A percentile compares a stretch with the other conserved stretches of the same genome.
Conservation (phyloP, 2,797 vertebrate species). For the Anas flavirostris region DNA sequence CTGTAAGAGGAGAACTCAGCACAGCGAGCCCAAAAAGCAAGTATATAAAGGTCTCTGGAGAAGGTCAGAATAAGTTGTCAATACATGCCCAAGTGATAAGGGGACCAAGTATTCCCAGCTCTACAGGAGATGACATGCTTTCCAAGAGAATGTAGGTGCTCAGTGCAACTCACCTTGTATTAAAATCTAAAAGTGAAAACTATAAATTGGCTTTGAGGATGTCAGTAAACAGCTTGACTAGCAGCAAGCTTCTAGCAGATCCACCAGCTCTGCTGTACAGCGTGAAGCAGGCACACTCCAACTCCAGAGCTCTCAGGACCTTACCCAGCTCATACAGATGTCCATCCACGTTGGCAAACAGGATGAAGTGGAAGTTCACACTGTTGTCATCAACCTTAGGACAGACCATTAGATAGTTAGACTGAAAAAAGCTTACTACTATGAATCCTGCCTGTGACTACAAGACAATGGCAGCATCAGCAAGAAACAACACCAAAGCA, state of each 20-base stretch:
- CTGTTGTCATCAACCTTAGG: constrained; percentile 88
- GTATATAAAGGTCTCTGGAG: not conserved
- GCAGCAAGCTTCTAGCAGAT: not conserved
- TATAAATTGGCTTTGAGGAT: not conserved
- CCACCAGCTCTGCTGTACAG: not conserved
- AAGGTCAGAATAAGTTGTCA: not conserved
- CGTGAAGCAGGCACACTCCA: not conserved
- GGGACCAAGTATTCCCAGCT: not conserved
- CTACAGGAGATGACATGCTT: not conserved
- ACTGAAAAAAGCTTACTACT: not conserved
- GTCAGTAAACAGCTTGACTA: not conserved
- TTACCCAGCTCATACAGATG: constrained; percentile 93
- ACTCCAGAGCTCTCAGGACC: constrained; percentile 14
- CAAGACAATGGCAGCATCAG: not conserved
- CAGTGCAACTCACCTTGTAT: not conserved
- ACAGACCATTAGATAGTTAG: not conserved
- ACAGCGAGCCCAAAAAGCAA: not conserved
- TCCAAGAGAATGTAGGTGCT: not conserved
- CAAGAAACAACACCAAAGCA: not conserved
- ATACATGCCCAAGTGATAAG: not conserved
- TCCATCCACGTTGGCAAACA: constrained; percentile 90
- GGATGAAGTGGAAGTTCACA: constrained; percentile 94
- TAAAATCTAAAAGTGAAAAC: not conserved
- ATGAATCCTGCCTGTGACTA: not conserved
- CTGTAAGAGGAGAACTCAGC: not conserved